Conservation (phyloP, 2,797 vertebrate genomes). For the Micromesistius poutassou region DNA sequence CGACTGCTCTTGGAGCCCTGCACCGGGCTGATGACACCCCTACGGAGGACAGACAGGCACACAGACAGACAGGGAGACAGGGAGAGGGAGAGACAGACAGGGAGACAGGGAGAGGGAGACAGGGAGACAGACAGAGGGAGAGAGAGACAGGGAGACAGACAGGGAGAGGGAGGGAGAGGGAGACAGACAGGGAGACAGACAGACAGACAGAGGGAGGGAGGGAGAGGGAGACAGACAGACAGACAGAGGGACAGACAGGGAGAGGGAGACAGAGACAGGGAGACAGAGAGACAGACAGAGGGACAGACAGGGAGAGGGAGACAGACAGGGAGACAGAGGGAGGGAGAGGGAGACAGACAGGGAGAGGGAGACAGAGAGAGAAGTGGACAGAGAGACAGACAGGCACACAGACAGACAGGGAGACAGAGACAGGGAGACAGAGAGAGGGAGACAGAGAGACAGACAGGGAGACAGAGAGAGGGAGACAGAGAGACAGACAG, state of each 20-base stretch:
- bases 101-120: background rate
- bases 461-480: background rate
- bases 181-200: no score
- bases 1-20: slow-evolving; percentile 79
- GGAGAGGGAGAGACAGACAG: background rate
- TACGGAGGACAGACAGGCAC: slow-evolving; percentile 46
- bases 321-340: background rate
- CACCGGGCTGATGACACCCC: slow-evolving; percentile 91
- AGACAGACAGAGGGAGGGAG: background rate
- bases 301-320: no score
- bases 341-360: background rate
- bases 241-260: background rate
- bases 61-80: background rate
- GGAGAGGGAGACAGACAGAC: background rate
- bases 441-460: background rate
- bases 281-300: no score
- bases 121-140: background rate
- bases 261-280: background rate
- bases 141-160: background rate
- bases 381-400: background rate
- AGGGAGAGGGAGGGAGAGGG: background rate
- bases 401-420: background rate
- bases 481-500: no score
- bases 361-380: background rate
- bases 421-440: slow-evolving; percentile 18